phyloP scores from a whole-genome alignment of 2,797 vertebrate species.

The Sylvilagus floridanus region DNA sequence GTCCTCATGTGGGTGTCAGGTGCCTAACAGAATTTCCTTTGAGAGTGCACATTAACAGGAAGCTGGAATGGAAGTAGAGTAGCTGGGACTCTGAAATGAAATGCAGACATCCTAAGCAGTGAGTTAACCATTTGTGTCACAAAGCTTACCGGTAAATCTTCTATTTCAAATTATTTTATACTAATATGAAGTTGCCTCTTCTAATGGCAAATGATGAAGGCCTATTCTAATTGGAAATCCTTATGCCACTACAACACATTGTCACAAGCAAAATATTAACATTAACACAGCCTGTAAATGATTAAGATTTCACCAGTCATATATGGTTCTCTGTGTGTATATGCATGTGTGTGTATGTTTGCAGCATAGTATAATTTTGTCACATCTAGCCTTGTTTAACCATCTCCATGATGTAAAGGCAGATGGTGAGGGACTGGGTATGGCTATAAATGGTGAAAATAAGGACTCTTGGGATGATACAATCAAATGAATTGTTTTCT shows the following conservation, averaged over 20 bases:
- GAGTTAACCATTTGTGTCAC: too few species aligned
- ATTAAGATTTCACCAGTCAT: not conserved
- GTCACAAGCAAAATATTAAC: not conserved
- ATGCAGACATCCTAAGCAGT: too few species aligned
- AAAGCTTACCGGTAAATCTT: not conserved
- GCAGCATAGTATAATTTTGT: not conserved
- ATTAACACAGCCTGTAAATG: not conserved
- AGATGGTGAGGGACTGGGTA: not conserved
- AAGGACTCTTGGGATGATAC: not conserved
- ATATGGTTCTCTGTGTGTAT: not conserved
- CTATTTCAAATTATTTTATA: conserved; percentile 30
- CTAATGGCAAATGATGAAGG: not conserved
- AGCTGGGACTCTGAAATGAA: too few species aligned
- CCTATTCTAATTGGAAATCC: not conserved
- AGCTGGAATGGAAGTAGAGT: too few species aligned
- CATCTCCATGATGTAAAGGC: not conserved
- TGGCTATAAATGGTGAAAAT: not conserved
- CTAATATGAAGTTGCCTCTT: not conserved
- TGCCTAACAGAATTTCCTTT: too few species aligned
- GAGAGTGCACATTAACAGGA: too few species aligned
- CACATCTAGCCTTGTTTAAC: not conserved
- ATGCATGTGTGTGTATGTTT: not conserved
- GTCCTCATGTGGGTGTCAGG: too few species aligned
- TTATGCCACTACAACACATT: not conserved
- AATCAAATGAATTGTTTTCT: not conserved